phyloP scores from a whole-genome alignment of 2,797 vertebrate species.

The Chaetophractus vellerosus region DNA sequence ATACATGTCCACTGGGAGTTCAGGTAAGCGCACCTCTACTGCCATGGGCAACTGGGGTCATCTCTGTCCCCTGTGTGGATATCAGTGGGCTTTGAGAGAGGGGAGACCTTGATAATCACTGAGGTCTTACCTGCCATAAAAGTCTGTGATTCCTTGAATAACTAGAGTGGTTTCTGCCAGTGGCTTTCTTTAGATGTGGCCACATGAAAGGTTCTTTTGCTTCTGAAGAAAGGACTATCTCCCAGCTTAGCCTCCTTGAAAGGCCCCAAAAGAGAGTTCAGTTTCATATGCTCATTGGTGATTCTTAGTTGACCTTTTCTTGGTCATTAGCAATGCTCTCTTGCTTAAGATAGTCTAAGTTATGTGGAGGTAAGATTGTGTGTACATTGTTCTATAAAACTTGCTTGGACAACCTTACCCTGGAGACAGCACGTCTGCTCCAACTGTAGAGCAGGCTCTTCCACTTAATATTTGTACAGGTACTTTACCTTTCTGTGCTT shows the following conservation, averaged over 20 bases:
- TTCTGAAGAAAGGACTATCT: background rate
- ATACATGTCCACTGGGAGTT: background rate
- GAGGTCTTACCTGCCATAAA: background rate
- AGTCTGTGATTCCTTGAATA: background rate
- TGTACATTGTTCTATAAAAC: background rate
- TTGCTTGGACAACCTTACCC: background rate
- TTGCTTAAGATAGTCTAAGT: background rate
- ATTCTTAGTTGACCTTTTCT: background rate
- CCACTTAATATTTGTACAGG: background rate
- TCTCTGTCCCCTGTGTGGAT: background rate
- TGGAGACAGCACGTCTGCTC: no score
- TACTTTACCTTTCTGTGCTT: no score
- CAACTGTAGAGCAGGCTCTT: background rate
- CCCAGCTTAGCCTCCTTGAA: background rate
- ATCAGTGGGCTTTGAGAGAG: background rate
- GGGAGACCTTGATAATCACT: background rate
- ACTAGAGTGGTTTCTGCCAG: background rate
- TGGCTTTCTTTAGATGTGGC: background rate
- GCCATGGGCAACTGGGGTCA: background rate
- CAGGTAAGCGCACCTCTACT: constrained; percentile 38
- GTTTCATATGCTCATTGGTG: background rate
- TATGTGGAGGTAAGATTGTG: background rate
- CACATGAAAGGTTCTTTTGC: background rate
- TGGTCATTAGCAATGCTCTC: background rate
- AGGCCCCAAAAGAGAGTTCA: background rate